Evolutionary conservation across 2,888 invertebrate genomes (phyloP).

Genomic region (Trachelus tabidus): DNA sequence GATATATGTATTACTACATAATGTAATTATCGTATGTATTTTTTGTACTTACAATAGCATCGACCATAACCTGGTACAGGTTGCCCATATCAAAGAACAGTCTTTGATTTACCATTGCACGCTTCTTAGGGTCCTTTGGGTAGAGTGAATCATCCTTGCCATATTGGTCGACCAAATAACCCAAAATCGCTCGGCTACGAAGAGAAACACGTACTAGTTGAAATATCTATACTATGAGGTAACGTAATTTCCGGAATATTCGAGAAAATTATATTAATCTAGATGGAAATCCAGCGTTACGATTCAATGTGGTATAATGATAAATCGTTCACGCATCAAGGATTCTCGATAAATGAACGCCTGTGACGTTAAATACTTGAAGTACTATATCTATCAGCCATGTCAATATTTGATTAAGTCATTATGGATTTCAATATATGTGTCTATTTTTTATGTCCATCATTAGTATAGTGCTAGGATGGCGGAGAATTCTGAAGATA

Average conservation of each 20-base stretch:
- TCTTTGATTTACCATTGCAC: conserved; percentile 74
- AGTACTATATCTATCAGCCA: neutral
- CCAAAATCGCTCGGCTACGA: conserved; percentile 74
- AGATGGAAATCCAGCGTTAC: neutral
- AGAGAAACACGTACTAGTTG: conserved; percentile 36
- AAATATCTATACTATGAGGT: conserved; percentile 31
- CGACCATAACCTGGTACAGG: conserved; percentile 68
- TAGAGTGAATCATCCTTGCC: conserved; percentile 74
- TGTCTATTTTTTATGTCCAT: too few species aligned
- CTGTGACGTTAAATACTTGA: neutral
- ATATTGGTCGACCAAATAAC: conserved; percentile 75
- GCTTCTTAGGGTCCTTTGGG: conserved; percentile 73
- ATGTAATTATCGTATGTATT: neutral
- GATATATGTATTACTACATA: neutral
- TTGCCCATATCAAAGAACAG: conserved; percentile 74
- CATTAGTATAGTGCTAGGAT: too few species aligned
- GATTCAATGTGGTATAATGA: neutral
- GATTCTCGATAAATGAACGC: neutral
- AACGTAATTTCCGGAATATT: neutral
- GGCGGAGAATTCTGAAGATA: too few species aligned
- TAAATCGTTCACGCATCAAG: neutral
- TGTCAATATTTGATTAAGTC: neutral
- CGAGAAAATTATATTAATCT: neutral
- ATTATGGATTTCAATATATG: neutral
- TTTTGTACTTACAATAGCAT: conserved; percentile 70